Conservation (phyloP, 2,888 invertebrate genomes). For the Chrysina gloriosa region DNA sequence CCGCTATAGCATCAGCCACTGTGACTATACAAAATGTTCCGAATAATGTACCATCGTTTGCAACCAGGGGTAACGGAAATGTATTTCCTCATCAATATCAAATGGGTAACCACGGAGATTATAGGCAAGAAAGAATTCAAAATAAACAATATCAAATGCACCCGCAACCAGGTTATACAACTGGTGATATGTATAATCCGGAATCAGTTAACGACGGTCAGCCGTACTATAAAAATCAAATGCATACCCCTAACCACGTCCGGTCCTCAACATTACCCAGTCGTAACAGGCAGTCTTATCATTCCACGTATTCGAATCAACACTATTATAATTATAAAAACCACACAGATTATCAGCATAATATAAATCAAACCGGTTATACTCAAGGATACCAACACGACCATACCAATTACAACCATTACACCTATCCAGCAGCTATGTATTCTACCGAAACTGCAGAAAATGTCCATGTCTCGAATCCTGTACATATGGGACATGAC, state of each 20-base stretch:
- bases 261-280: constrained; percentile 47
- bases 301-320: constrained; percentile 66
- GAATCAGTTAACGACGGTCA: constrained; percentile 60
- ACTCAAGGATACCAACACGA: constrained; percentile 59
- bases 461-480: constrained; percentile 52
- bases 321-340: constrained; percentile 68
- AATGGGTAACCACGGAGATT: constrained; percentile 59
- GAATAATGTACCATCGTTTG: constrained; percentile 71
- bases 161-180: constrained; percentile 51
- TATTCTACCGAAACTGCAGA: constrained; percentile 60
- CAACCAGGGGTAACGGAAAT: constrained; percentile 67
- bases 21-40: constrained; percentile 69
- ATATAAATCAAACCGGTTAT: constrained; percentile 57
- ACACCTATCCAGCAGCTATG: constrained; percentile 58
- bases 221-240: constrained; percentile 57
- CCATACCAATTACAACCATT: constrained; percentile 60
- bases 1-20: constrained; percentile 70
- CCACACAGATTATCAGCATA: constrained; percentile 57
- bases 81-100: constrained; percentile 63
- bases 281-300: constrained; percentile 63
- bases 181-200: constrained; percentile 63
- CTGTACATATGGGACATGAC: constrained; percentile 57
- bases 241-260: constrained; percentile 54
- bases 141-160: constrained; percentile 57
- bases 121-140: constrained; percentile 55